These are phyloP conservation scores for Drosophila serrata DNA, from an alignment of 1,140 invertebrate species.

Conservation along the genomic window DNA sequence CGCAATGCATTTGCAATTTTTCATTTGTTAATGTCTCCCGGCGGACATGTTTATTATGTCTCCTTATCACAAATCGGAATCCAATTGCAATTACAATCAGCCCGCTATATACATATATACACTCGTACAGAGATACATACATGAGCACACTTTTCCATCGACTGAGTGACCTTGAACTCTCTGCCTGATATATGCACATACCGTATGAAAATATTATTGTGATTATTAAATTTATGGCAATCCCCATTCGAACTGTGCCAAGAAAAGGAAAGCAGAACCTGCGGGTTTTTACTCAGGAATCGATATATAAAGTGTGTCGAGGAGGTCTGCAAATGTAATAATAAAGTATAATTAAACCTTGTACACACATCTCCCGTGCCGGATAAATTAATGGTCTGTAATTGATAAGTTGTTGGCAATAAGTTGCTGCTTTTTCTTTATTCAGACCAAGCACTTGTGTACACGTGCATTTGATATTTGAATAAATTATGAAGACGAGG, in stretches of 20 bases:
- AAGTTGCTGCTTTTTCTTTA: background rate
- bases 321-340: background rate
- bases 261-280: conserved; percentile 32
- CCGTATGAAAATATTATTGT: conserved; percentile 45
- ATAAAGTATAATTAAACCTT: conserved; percentile 11
- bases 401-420: conserved; percentile 7
- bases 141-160: conserved; percentile 12
- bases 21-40: conserved; percentile 24
- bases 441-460: conserved; percentile 1
- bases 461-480: conserved; percentile 1
- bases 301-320: conserved; percentile 7
- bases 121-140: background rate
- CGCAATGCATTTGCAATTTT: conserved; percentile 21
- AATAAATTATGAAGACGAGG: conserved; percentile 5
- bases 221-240: conserved; percentile 77
- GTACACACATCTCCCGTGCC: background rate
- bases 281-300: conserved; percentile 14
- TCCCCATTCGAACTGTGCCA: conserved; percentile 26
- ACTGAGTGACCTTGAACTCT: conserved; percentile 67
- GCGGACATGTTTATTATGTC: conserved; percentile 29
- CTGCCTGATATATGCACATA: conserved; percentile 14
- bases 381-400: conserved; percentile 4
- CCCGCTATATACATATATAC: conserved; percentile 1
- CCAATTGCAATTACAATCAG: conserved; percentile 46
- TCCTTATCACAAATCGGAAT: conserved; percentile 46